A percentile compares a stretch with the other conserved stretches of the same genome.
Conservation (phyloP, 2,888 invertebrate species). For the Campoplex nolae region DNA sequence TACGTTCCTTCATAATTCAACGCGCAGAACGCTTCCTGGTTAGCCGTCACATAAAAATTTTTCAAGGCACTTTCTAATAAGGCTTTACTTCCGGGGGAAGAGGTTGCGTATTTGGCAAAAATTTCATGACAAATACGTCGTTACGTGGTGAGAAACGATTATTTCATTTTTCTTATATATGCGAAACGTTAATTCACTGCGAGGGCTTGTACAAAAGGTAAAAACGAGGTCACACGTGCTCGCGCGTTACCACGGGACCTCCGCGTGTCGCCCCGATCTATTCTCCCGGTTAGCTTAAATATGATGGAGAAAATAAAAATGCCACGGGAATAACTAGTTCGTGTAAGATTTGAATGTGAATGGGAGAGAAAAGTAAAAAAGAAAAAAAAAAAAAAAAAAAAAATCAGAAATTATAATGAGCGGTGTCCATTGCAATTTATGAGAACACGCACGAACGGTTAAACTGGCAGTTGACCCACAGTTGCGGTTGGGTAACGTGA, state of each 20-base stretch:
- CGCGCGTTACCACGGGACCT: background rate
- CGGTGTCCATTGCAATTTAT: conserved; percentile 23
- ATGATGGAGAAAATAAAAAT: background rate
- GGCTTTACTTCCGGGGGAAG: background rate
- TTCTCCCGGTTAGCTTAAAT: background rate
- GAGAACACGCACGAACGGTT: conserved; percentile 18
- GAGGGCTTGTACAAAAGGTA: background rate
- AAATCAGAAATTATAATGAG: conserved; percentile 34
- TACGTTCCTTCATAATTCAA: background rate
- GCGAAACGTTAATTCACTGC: background rate
- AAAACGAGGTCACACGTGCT: conserved; percentile 4
- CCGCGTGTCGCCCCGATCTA: background rate
- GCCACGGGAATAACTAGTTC: background rate
- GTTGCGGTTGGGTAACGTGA: conserved; percentile 44
- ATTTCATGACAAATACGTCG: background rate
- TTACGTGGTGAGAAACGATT: background rate
- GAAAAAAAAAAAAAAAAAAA: background rate
- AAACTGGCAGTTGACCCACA: conserved; percentile 38
- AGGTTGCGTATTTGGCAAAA: background rate
- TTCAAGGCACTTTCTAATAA: background rate
- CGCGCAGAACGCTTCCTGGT: background rate
- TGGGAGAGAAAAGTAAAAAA: background rate
- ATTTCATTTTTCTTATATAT: background rate
- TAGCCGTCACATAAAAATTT: background rate
- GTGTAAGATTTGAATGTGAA: conserved; percentile 21